Percentiles rank a stretch among this genome's conserved stretches.
Evolutionary conservation across 1,140 invertebrate species (phyloP).

Genomic region (Pogonomyrmex barbatus): DNA sequence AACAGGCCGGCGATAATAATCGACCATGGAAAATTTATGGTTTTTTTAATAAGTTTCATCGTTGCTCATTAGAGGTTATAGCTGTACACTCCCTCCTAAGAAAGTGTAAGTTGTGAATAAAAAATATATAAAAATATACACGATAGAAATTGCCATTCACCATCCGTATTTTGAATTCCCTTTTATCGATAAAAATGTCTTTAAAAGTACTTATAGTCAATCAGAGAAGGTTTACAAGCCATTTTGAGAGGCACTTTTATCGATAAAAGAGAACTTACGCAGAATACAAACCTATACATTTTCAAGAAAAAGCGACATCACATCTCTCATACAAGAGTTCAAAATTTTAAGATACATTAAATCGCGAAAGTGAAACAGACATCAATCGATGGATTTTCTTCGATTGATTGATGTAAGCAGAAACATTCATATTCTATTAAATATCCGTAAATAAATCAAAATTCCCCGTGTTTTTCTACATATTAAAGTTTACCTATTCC

Average conservation of each 20-base stretch:
- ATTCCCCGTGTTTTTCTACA: too few species aligned
- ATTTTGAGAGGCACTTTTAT: too few species aligned
- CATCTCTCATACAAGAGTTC: background rate
- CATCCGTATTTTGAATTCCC: too few species aligned
- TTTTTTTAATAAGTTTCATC: conserved; percentile 50
- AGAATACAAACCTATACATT: background rate
- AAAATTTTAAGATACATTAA: background rate
- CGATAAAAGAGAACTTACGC: too few species aligned
- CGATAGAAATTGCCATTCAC: background rate
- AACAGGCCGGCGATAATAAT: conserved; percentile 65
- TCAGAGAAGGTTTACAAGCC: too few species aligned
- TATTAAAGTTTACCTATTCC: background rate
- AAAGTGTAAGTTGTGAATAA: background rate
- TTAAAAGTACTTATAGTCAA: too few species aligned
- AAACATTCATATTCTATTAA: background rate
- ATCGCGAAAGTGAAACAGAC: background rate
- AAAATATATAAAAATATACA: background rate
- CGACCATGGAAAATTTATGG: conserved; percentile 39
- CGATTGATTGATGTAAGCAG: background rate
- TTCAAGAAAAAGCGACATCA: background rate
- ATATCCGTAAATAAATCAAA: background rate
- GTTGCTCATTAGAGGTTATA: background rate
- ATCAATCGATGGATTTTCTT: background rate
- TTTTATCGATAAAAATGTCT: too few species aligned
- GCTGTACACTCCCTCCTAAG: background rate